Evolutionary conservation across 2,113 vertebrate species (phyloP).

Genomic region (Nipponia nippon): DNA sequence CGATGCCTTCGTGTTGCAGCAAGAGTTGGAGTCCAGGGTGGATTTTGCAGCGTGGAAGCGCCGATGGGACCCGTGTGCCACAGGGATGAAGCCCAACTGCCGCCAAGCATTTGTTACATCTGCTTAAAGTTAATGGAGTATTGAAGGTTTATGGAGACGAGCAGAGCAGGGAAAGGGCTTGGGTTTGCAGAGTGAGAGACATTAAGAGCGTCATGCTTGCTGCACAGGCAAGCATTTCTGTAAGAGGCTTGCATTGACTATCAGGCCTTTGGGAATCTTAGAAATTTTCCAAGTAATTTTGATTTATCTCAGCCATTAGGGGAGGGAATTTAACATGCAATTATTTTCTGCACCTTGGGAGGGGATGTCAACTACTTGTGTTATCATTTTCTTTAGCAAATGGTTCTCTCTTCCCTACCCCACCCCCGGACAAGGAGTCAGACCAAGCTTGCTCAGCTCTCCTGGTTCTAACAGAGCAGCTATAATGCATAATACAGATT

Average conservation of each 20-base stretch:
- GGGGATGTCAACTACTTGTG: background rate
- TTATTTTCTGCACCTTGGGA: background rate
- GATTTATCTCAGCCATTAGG: background rate
- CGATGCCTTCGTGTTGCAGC: background rate
- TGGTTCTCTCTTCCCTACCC: background rate
- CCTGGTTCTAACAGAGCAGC: background rate
- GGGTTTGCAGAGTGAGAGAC: background rate
- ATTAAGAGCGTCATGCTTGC: background rate
- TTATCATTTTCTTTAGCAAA: background rate
- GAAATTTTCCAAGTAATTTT: background rate
- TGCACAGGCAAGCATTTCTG: background rate
- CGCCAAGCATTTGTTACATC: background rate
- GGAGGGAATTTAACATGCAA: background rate
- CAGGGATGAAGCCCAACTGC: background rate
- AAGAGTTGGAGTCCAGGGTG: background rate
- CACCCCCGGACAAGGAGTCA: accelerated
- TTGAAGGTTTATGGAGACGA: background rate
- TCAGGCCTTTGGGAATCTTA: background rate
- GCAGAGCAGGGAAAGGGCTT: background rate
- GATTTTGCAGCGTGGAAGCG: background rate
- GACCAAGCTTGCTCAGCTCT: accelerated
- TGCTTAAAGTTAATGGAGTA: background rate
- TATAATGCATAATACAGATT: accelerated
- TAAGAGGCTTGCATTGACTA: background rate
- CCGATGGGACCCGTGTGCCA: background rate